Evolutionary conservation across 1,140 invertebrate genomes (phyloP).

Genomic region (Episyrphus balteatus): DNA sequence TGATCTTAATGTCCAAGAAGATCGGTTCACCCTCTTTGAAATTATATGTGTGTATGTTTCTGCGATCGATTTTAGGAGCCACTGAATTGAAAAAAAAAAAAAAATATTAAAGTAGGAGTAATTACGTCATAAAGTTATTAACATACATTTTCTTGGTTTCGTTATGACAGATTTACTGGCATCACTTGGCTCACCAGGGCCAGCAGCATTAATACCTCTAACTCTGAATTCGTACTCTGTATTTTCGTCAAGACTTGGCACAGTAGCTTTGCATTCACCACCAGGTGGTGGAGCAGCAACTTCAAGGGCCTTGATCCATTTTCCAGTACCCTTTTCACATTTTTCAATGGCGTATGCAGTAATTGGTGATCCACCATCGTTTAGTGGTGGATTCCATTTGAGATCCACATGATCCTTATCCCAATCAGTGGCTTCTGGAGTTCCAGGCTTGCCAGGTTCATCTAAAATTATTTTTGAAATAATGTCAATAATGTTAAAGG

Average conservation of each 20-base stretch:
- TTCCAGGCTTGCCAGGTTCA: constrained; percentile 81
- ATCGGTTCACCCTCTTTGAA: constrained; percentile 88
- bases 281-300: constrained; percentile 37
- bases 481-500: neutral
- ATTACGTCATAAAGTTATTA: constrained; percentile 4
- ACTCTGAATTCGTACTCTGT: constrained; percentile 97
- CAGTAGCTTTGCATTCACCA: constrained; percentile 68
- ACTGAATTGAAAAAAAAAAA: constrained; percentile 47
- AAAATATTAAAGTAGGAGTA: constrained; percentile 5
- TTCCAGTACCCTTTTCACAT: constrained; percentile 74
- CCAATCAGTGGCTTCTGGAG: constrained; percentile 84
- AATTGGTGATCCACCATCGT: constrained; percentile 86
- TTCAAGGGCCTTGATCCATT: constrained; percentile 79
- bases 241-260: constrained; percentile 82
- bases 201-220: constrained; percentile 91
- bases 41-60: constrained; percentile 70
- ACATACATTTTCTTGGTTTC: constrained; percentile 80
- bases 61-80: constrained; percentile 86
- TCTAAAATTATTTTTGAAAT: constrained; percentile 42
- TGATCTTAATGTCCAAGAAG: constrained; percentile 81
- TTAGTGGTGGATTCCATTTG: constrained; percentile 78
- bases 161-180: constrained; percentile 81
- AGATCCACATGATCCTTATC: constrained; percentile 90
- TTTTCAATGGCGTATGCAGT: constrained; percentile 91
- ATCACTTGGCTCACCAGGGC: constrained; percentile 82